Evolutionary conservation across 2,888 invertebrate genomes (phyloP).

Genomic region (Tyria jacobaeae): DNA sequence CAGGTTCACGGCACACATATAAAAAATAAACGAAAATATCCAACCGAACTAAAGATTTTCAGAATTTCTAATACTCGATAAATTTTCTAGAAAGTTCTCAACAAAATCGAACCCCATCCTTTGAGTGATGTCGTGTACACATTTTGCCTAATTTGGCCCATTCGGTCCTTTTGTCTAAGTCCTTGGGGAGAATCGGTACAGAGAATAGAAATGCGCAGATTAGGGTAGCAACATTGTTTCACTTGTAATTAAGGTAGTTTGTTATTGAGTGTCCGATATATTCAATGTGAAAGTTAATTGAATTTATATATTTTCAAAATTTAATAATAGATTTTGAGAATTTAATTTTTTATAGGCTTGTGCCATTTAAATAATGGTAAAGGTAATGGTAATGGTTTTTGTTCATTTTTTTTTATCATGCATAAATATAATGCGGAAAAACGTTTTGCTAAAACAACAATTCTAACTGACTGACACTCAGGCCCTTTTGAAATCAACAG

Average conservation of each 20-base stretch:
- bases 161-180: conserved; percentile 36
- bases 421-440: background rate
- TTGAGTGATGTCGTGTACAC: conserved; percentile 17
- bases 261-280: conserved; percentile 40
- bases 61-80: conserved; percentile 19
- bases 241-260: conserved; percentile 33
- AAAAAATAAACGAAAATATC: conserved; percentile 16
- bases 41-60: conserved; percentile 8
- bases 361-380: too few relatives aligned
- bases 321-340: background rate
- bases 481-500: background rate
- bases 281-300: conserved; percentile 35
- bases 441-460: background rate
- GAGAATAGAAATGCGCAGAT: conserved; percentile 46
- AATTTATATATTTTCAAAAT: conserved; percentile 18
- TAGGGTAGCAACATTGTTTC: conserved; percentile 27
- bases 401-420: too few relatives aligned
- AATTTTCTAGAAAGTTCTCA: conserved; percentile 15
- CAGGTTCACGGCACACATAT: background rate
- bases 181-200: conserved; percentile 33
- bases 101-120: conserved; percentile 14
- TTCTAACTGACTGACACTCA: background rate
- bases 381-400: too few relatives aligned
- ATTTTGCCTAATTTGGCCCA: conserved; percentile 38
- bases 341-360: background rate